A percentile compares a stretch with the other conserved stretches of the same genome.
phyloP scores from a whole-genome alignment of 1,140 invertebrate genomes.

The Lethrus apterus region DNA sequence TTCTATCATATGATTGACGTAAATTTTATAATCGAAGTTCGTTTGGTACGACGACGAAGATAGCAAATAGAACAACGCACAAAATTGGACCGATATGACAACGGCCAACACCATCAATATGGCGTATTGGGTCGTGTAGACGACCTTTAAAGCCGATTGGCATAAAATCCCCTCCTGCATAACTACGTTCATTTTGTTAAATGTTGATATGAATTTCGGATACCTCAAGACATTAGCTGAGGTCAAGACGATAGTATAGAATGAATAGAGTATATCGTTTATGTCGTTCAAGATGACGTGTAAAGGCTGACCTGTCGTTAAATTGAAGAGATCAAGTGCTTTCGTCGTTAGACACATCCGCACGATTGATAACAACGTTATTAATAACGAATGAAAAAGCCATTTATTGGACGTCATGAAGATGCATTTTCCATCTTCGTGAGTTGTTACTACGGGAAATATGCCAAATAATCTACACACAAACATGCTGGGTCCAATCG shows the following conservation, averaged over 20 bases:
- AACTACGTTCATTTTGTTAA: conserved; percentile 24
- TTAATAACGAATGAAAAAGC: conserved; percentile 21
- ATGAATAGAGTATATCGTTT: conserved; percentile 28
- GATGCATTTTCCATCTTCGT: conserved; percentile 20
- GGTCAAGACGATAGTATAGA: conserved; percentile 22
- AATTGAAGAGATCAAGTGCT: conserved; percentile 21
- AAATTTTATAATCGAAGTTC: conserved; percentile 21
- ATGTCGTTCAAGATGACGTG: conserved; percentile 26
- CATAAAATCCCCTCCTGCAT: conserved; percentile 25
- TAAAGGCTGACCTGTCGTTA: conserved; percentile 20
- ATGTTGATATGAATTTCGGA: conserved; percentile 21
- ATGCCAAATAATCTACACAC: conserved; percentile 26
- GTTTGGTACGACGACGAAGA: conserved; percentile 22
- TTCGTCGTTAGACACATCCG: conserved; percentile 20
- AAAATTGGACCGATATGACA: conserved; percentile 7
- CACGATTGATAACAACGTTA: conserved; percentile 12
- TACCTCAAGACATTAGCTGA: conserved; percentile 19
- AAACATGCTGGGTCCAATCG: conserved; percentile 19
- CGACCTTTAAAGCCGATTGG: conserved; percentile 19
- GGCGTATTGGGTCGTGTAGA: conserved; percentile 21
- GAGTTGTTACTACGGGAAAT: conserved; percentile 23
- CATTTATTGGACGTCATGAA: conserved; percentile 24
- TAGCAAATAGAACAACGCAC: conserved; percentile 21
- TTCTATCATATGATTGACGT: conserved; percentile 23
- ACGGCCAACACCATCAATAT: conserved; percentile 13